Base-by-base conservation (phyloP, 2,888 invertebrate species). In the Pilophorus perplexus region DNA sequence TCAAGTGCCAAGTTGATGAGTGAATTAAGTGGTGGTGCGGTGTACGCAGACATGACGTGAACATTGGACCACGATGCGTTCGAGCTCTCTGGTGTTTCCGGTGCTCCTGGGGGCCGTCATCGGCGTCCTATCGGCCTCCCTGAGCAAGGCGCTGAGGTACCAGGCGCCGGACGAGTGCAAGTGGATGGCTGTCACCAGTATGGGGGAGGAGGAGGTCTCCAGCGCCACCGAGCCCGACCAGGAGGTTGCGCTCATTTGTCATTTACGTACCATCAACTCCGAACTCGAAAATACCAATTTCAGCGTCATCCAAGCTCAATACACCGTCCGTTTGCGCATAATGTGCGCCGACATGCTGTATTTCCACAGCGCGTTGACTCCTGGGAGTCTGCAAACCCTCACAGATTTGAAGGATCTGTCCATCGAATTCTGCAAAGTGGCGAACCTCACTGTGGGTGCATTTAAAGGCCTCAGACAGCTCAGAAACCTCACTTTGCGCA, bases 141-240 rank as follows among this genome's bases (percentile, higher is more conserved):
- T 83, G 66, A 82, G 87, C 76, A 83, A 83, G 74, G 81, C 83
- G 71, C 75, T 77, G 42, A 83, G 87, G 71, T 88, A 89, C 78
- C 87, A 88, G 76, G 88, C 88, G 73, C 89, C 88, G 71, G 88
- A 88, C 78, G 88, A 89, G 78, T 89, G 89, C 80, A 86, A 87
- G 74, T 88, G 88, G 88, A 84, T 86, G 72, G 84, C 85, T 71
- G 71, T 74, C 54, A 72, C 73, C 48, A 85, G 85, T 75, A 82
- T 83, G 74, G 82, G 83, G 73, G 85, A 83, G 73, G 82, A 83
- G 71, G 71, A 71, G 50, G 72, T 72, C 50, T 71, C 71, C 12
- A 70, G 71, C 2, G 67, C 74, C 18, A 68, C 71, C 38, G 73
- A 74, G 25, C 72, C 73, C 62, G 72, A 74, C 65, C 82, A 82